Evolutionary conservation across 2,113 vertebrate species (phyloP), one percentile per base, ranked within the genome.

Genomic region (Corythoichthys intestinalis): DNA sequence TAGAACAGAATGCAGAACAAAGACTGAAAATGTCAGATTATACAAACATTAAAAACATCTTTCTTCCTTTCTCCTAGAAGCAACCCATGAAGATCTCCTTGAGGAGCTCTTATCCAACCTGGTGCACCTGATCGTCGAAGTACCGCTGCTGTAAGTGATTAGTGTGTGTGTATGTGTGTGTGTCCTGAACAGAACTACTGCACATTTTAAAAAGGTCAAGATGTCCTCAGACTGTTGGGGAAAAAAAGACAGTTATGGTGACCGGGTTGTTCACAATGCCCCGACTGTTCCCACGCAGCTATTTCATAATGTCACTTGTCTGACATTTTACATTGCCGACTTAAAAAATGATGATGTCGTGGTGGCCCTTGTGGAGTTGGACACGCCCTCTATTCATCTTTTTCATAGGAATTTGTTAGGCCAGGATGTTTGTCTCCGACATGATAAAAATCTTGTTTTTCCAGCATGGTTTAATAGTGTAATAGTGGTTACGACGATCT

Each of bases 61-160:
- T 20, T 63, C 20, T 49, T 44, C 38, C 50, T 17, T 20, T 48
- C 71, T 62, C 81, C 49, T 79, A 95, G 94, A 93, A 80, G 57
- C 81, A 0, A 91, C 91, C 15, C 85, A 87, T 20, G 95, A 96
- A 86, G 95, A 97, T 81, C 95, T 98, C 71, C 88, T 98, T 37
- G 96, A 98, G 86, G 97, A 98, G 74, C 70, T 99, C 83, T 85
- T 98, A 64, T 96, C 93, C 80, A 96, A 95, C 88, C 92, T 99
- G 63, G 92, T 99, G 70, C 94, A 98, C 85, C 92, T 99, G 76
- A 95, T 98, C 66, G 95, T 97, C 62, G 97, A 99, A 85, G 93
- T 95, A 70, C 97, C 97, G 3, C 93, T 98, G 65, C 83, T 98
- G 97, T 98, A 90, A 98, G 97, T 98, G 77, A 53, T 53, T 52